phyloP scores from a whole-genome alignment of 1,140 invertebrate species.

The Nomia melanderi region DNA sequence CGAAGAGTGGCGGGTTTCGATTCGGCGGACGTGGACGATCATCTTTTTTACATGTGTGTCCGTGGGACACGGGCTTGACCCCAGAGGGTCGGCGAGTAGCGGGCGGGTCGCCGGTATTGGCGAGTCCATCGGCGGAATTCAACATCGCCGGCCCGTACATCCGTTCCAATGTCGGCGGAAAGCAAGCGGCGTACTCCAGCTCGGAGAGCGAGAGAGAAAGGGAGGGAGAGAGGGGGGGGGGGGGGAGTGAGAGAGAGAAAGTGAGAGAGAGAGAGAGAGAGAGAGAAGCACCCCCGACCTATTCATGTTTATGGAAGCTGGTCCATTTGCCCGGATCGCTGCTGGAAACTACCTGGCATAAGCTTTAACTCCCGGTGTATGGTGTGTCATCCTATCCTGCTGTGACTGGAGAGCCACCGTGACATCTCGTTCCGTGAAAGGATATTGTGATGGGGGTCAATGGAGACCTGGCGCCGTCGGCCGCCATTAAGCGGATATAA shows the following conservation, averaged over 20 bases:
- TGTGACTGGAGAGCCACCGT: constrained; percentile 18
- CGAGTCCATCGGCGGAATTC: constrained; percentile 60
- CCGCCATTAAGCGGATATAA: background rate
- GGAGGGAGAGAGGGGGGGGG: too few relatives aligned
- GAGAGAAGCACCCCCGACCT: constrained; percentile 48
- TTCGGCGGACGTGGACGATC: background rate
- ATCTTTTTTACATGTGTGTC: constrained; percentile 9
- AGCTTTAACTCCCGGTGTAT: constrained; percentile 49
- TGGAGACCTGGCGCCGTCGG: background rate
- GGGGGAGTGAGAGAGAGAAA: too few relatives aligned
- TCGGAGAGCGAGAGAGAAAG: constrained; percentile 12
- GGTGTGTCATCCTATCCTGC: background rate
- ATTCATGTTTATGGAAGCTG: constrained; percentile 68
- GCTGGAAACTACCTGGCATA: constrained; percentile 62
- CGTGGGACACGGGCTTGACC: background rate
- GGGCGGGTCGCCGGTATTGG: constrained; percentile 47
- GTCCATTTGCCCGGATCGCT: constrained; percentile 63
- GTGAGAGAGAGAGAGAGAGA: too few relatives aligned
- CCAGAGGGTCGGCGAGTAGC: background rate
- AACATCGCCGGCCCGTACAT: constrained; percentile 59
- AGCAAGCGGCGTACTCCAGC: constrained; percentile 58
- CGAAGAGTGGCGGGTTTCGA: constrained; percentile 15
- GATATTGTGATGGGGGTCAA: background rate
- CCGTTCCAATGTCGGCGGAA: constrained; percentile 62
- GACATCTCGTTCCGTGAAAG: constrained; percentile 39